These are phyloP conservation scores for Bombus confusus DNA, from an alignment of 1,140 invertebrate species.

Conservation along the genomic window DNA sequence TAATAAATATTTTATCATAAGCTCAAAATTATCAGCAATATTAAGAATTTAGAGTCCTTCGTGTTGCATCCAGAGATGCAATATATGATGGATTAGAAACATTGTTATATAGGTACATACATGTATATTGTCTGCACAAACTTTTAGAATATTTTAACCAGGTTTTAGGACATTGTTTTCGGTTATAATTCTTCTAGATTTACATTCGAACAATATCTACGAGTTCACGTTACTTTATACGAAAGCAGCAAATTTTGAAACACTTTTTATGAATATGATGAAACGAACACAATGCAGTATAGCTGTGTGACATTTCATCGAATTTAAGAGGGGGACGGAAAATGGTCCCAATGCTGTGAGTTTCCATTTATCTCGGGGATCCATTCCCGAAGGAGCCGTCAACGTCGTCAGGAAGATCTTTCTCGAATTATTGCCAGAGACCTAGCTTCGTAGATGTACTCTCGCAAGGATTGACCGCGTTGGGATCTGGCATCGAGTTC, in stretches of 20 bases:
- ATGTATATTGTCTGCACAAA: too few relatives aligned
- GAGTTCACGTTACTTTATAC: background rate
- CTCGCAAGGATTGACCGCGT: constrained; percentile 63
- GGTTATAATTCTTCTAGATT: background rate
- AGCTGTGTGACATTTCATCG: constrained; percentile 5
- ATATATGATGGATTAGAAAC: too few relatives aligned
- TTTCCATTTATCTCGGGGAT: constrained; percentile 64
- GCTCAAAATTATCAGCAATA: too few relatives aligned
- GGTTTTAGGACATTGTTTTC: background rate
- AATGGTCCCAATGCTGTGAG: constrained; percentile 22
- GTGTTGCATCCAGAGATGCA: too few relatives aligned
- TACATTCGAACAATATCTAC: background rate
- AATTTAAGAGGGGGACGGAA: constrained; percentile 1
- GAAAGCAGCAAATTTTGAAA: background rate
- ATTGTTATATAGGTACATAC: too few relatives aligned
- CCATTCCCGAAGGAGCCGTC: constrained; percentile 64
- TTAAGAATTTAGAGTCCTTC: too few relatives aligned
- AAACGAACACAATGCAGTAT: background rate
- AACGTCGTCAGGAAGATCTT: constrained; percentile 65
- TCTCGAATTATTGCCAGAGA: constrained; percentile 60
- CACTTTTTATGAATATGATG: constrained; percentile 25
- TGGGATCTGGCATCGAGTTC: constrained; percentile 54
- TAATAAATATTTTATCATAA: too few relatives aligned
- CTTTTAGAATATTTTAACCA: background rate
- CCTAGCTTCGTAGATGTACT: constrained; percentile 17